Base-by-base conservation (phyloP, 2,797 vertebrate species). In the Notolepis coatsorum region DNA sequence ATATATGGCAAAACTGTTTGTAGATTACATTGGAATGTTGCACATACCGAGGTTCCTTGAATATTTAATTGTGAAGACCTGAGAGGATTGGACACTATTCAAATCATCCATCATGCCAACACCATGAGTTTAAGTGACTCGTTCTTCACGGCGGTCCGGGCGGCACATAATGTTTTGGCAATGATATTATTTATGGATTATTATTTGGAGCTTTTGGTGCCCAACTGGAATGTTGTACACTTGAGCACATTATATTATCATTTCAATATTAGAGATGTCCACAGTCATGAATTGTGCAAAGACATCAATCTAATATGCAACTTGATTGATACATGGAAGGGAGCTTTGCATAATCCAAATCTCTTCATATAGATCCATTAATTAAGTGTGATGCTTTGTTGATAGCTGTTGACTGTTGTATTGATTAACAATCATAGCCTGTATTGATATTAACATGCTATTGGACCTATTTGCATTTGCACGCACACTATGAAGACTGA, bases 381-480 rank as follows among this genome's bases (percentile, higher is more conserved):
- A 72, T 63, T 46, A 54, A 47, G 55, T 85, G 64, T 76, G 43
- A 67, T 31, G 52, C 21, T 71, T 59, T 77, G 64, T 80, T 65
- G 35, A 67, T 68, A 57, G 71, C 71, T 80, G 77, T 61, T 74
- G 57, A 73, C 63, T 50, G 62, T 55, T 43, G 54, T 61, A 60
- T 82, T 62, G 58, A 62, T 77, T 38, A 12, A 60, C 65, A 65
- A 69, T 82, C 60, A 72, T 71, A 49, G 61, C 73, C 52, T 83
- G 58, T 75, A 61, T 69, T 79, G 38, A 71, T 79, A 61, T 86
- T 66, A 85, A 52, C 68, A 65, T 83, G 72, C 66, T 84, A 85
- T 84, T 74, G 83, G 87, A 91, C 87, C 89, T 88, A 85, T 88
- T 75, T 80, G 62, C 79, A 71, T 87, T 86, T 89, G 85, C 80